Conservation (phyloP, 2,888 invertebrate genomes). For the Melieria omissa region DNA sequence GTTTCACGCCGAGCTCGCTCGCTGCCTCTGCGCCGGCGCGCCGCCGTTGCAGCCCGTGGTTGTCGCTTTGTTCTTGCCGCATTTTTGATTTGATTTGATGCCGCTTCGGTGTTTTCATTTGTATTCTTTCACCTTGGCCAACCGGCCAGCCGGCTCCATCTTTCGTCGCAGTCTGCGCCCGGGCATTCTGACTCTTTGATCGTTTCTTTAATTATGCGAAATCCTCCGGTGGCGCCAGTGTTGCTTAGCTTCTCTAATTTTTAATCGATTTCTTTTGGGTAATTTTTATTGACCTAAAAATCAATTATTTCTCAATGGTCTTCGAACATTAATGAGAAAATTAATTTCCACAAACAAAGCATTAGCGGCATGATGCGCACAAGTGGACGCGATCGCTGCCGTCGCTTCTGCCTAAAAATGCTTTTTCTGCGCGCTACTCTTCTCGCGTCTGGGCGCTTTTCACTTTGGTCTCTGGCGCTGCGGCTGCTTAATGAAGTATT, state of each 20-base stretch:
- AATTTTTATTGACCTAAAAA: slow-evolving; percentile 50
- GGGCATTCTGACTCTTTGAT: slow-evolving; percentile 36
- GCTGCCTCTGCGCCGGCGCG: slow-evolving; percentile 8
- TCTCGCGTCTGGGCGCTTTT: neutral
- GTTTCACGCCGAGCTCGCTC: slow-evolving; percentile 28
- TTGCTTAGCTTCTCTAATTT: slow-evolving; percentile 36
- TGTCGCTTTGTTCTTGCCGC: slow-evolving; percentile 47
- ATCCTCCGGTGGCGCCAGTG: slow-evolving; percentile 47
- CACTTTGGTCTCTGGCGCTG: slow-evolving; percentile 2
- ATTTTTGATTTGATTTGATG: slow-evolving; percentile 32
- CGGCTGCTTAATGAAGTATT: slow-evolving; percentile 31
- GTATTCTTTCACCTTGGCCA: neutral
- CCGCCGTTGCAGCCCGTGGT: slow-evolving; percentile 32
- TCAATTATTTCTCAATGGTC: slow-evolving; percentile 47
- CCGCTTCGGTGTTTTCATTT: slow-evolving; percentile 8
- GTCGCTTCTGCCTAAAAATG: neutral
- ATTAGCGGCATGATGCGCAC: neutral
- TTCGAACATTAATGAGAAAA: slow-evolving; percentile 35
- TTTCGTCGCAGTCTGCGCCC: slow-evolving; percentile 9
- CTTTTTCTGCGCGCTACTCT: neutral
- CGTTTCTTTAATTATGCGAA: slow-evolving; percentile 49
- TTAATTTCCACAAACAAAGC: slow-evolving; percentile 30
- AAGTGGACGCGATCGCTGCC: neutral
- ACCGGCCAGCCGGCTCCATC: neutral
- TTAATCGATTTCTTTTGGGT: slow-evolving; percentile 45